These are phyloP conservation scores for Xestia xanthographa DNA, from an alignment of 2,888 invertebrate species.

Conservation along the genomic window DNA sequence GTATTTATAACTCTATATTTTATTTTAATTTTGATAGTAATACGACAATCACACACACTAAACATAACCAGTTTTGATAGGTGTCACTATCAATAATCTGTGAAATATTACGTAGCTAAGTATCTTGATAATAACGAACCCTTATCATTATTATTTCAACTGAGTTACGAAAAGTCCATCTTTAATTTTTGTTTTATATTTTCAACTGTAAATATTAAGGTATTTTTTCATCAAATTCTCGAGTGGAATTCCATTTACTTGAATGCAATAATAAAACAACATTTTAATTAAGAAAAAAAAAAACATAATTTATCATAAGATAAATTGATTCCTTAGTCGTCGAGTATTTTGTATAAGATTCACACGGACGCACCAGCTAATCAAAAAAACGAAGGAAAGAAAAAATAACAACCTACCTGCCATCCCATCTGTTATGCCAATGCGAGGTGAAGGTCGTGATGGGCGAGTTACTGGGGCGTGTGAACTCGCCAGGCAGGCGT, in stretches of 20 bases:
- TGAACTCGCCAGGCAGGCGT: conserved; percentile 48
- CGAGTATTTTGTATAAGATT: not conserved
- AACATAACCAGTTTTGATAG: too few species aligned
- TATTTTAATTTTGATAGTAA: not conserved
- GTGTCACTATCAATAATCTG: too few species aligned
- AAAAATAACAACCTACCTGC: conserved; percentile 34
- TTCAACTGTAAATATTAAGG: too few species aligned
- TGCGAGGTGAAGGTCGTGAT: conserved; percentile 48
- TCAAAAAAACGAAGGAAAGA: conserved; percentile 12
- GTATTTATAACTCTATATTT: not conserved
- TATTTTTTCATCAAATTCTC: not conserved
- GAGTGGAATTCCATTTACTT: not conserved
- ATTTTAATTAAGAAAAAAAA: not conserved
- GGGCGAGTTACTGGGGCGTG: conserved; percentile 53
- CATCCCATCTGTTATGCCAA: conserved; percentile 28
- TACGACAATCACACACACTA: not conserved
- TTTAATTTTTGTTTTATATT: not conserved
- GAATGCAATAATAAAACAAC: not conserved
- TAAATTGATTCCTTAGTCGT: not conserved
- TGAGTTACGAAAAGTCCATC: not conserved
- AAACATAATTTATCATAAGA: not conserved
- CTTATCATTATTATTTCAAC: not conserved
- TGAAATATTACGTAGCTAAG: too few species aligned
- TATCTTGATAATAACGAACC: not conserved
- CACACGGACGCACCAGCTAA: not conserved